These are phyloP conservation scores for Lucilia cuprina DNA, from an alignment of 1,140 invertebrate species.

Conservation along the genomic window DNA sequence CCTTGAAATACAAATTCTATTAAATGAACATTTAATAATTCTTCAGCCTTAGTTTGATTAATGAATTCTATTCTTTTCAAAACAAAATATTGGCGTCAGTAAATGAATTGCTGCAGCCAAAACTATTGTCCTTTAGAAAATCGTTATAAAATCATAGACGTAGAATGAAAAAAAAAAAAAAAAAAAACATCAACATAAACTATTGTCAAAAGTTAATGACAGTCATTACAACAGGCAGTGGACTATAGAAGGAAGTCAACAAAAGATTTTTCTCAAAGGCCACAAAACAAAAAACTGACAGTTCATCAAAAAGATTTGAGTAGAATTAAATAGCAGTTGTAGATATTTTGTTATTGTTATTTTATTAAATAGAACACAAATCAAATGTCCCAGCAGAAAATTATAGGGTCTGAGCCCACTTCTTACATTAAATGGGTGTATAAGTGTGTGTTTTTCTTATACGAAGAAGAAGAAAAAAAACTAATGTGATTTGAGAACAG, in stretches of 20 bases:
- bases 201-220: slow-evolving; percentile 34
- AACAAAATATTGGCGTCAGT: slow-evolving; percentile 25
- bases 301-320: slow-evolving; percentile 19
- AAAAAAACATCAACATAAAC: background rate
- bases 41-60: background rate
- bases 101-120: background rate
- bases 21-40: background rate
- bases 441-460: background rate
- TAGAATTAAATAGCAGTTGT: slow-evolving; percentile 13
- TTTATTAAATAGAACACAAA: background rate
- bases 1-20: slow-evolving; percentile 19
- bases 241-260: slow-evolving; percentile 16
- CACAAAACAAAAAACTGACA: background rate
- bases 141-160: background rate
- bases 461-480: background rate
- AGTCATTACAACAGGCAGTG: slow-evolving; percentile 18
- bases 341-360: background rate
- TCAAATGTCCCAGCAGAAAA: slow-evolving; percentile 33
- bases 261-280: slow-evolving; percentile 12
- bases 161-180: background rate
- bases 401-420: slow-evolving; percentile 27
- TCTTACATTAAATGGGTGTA: background rate
- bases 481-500: background rate
- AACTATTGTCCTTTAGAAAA: slow-evolving; percentile 24
- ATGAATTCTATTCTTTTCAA: background rate